Base-by-base conservation (phyloP, 1,140 invertebrate species). In the Drosophila dunni region DNA sequence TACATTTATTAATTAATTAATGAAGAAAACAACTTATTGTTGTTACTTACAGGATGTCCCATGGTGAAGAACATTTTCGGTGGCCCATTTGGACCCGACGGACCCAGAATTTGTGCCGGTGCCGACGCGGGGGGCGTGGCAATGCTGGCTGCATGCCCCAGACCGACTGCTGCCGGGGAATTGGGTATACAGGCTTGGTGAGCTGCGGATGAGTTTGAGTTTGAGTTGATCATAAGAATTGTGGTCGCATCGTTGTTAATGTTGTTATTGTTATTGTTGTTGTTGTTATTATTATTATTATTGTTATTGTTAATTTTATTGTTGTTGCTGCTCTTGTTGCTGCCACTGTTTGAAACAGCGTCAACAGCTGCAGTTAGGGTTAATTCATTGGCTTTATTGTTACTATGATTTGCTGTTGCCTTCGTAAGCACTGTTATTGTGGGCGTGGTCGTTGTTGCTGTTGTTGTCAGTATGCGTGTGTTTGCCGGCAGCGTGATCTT, bases 401-500 rank as follows among this genome's bases (percentile, higher is more conserved):
- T 80, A 84, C 57, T 90, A 48, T 83, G 80, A 80, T 68, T 88
- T 74, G 61, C 34, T 67, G 68, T 50, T 1, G 73, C 80, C 56
- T 85, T 90, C 36, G 77, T 81, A 3, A 91, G 78, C 53, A 91
- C 88, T 1, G 86, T 91, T 2, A 90, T 50, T 2, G 86, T 91
- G 38, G 81, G 51, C 40, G 77, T 63, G 38, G 54, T 56, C 17
- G 58, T 66, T 40, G 74, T 72, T 11, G 71, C 56, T 50, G 81
- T 76, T 20, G 84, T 81, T 9, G 83, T 91, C 58, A 91, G 61
- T 9, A 91, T 89, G 45, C 90, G 90, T 10, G 91, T 89, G 66
- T 92, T 92, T 38, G 84, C 81, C 34, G 91, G 84, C 50, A 92
- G 44, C 0, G 91, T 86, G 36, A 91, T 91, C 51, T 91, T 91